Percentiles rank a stretch among this genome's conserved stretches.
phyloP scores from a whole-genome alignment of 1,140 invertebrate species.

The Drosophila varians region DNA sequence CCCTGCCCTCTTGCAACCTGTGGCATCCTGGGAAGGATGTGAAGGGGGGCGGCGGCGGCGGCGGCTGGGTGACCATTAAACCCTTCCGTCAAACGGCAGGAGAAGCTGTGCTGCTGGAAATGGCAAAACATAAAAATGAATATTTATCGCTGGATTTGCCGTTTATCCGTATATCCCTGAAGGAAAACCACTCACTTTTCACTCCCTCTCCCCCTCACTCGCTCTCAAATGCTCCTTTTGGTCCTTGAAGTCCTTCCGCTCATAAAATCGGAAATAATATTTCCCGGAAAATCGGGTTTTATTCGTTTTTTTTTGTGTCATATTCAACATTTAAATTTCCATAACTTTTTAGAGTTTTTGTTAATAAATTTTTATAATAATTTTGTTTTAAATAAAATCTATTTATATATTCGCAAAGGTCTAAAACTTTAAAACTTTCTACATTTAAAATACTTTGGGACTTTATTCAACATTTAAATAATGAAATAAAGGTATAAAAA shows the following conservation, averaged over 20 bases:
- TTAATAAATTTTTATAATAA: no score
- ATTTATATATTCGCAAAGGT: no score
- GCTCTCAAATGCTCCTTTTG: no score
- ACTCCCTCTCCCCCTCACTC: no score
- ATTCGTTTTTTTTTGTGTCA: neutral
- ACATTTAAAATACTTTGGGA: no score
- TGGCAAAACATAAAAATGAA: constrained; percentile 19
- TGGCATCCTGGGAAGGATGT: neutral
- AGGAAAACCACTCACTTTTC: constrained; percentile 2
- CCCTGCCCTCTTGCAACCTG: neutral
- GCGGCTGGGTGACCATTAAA: neutral
- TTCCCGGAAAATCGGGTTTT: neutral
- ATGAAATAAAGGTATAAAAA: no score
- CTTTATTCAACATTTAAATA: no score
- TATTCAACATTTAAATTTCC: no score
- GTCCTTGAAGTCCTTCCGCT: neutral
- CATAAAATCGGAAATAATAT: neutral
- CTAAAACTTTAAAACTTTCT: no score
- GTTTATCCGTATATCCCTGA: neutral
- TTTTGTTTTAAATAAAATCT: no score
- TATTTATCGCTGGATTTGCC: constrained; percentile 27
- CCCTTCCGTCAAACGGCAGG: constrained; percentile 9
- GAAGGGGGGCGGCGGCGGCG: no score
- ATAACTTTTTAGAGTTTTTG: no score
- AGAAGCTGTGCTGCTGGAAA: neutral